Base-by-base conservation (phyloP, 2,113 vertebrate genomes). In the Neolamprologus modestus region DNA sequence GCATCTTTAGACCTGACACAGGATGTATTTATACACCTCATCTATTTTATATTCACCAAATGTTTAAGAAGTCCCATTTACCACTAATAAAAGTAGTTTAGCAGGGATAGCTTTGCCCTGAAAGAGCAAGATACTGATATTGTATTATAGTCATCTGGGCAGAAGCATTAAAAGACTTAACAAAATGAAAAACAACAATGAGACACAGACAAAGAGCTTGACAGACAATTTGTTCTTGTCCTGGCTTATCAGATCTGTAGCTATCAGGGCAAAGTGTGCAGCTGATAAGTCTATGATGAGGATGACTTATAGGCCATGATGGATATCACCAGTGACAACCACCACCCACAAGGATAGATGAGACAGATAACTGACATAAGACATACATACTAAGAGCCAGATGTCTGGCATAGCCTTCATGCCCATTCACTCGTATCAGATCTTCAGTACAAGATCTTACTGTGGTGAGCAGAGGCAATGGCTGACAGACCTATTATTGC, bases 181-280 rank as follows among this genome's bases (percentile, higher is more conserved):
- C 9, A 53, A 42, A 61, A 52, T 52, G 8, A 78, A 17, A 53
- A 42, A 81, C 83, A 78, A 63, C 33, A 66, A 66, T 31, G 63
- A 81, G 11, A 82, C 61, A 82, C 31, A 42, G 82, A 83, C 84
- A 86, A 86, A 88, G 47, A 88, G 76, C 82, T 50, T 84, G 88
- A 83, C 88, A 91, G 90, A 89, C 84, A 71, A 93, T 93, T 92
- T 93, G 92, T 89, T 91, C 82, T 66, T 31, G 85, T 91, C 87
- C 50, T 9, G 86, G 68, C 57, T 79, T 73, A 89, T 91, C 91
- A 93, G 79, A 91, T 92, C 84, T 82, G 5, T 3, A 14, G 88
- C 87, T 79, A 86, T 83, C 92, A 90, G 82, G 31, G 33, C 84
- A 78, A 50, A 50, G 73, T 16, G 8, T 12, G 47, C 86, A 33